Conservation (phyloP, 2,888 invertebrate species). For the Hemistola chrysoprasaria region DNA sequence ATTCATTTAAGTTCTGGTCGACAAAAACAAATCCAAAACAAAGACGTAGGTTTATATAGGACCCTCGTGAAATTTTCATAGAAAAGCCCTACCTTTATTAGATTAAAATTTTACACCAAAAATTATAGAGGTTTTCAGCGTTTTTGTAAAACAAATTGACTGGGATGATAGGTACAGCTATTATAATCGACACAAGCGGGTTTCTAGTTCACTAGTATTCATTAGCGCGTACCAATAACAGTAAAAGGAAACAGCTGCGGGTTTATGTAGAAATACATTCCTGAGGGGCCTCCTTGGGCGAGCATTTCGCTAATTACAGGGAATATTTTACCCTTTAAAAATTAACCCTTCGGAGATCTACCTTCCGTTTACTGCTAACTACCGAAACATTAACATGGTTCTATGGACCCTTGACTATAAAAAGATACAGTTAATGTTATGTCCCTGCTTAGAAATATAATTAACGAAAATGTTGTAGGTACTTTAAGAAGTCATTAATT, state of each 20-base stretch:
- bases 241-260: slow-evolving; percentile 46
- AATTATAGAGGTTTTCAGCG: too few relatives aligned
- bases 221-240: slow-evolving; percentile 42
- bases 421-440: too few relatives aligned
- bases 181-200: background rate
- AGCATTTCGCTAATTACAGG: slow-evolving; percentile 41
- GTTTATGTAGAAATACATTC: slow-evolving; percentile 42
- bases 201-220: slow-evolving; percentile 25
- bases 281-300: slow-evolving; percentile 36
- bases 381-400: too few relatives aligned
- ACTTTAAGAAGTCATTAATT: too few relatives aligned
- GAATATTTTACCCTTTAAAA: slow-evolving; percentile 38
- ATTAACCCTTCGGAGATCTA: slow-evolving; percentile 24
- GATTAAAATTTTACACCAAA: background rate
- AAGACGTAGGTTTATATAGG: too few relatives aligned
- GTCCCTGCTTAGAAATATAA: too few relatives aligned
- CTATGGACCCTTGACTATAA: too few relatives aligned
- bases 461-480: too few relatives aligned
- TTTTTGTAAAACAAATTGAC: background rate
- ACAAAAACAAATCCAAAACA: too few relatives aligned
- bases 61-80: too few relatives aligned
- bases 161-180: background rate
- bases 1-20: slow-evolving; percentile 16
- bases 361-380: too few relatives aligned
- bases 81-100: too few relatives aligned